Base-by-base conservation (phyloP, 2,888 invertebrate species). In the Neoaliturus tenellus region DNA sequence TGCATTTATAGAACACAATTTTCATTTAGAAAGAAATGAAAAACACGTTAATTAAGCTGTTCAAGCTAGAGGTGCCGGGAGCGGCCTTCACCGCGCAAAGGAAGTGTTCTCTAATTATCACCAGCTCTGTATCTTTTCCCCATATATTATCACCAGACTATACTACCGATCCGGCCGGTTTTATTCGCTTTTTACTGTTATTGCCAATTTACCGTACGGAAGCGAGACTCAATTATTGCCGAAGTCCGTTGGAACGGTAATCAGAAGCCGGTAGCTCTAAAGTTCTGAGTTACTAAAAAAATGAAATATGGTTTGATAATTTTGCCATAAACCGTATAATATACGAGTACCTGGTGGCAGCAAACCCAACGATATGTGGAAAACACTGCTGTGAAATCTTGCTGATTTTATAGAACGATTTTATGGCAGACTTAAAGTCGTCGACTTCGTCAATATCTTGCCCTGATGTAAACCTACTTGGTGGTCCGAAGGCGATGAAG, bases 101-200 rank as follows among this genome's bases (percentile, higher is more conserved):
- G 78, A 48, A 78, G 55, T 31, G 75, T 51, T 25, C 44, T 17
- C 78, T 33, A 55, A 55, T 55, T 55, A 33, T 31, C 12, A 62
- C 6, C 62, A 14, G 62, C 14, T 5, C 55, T 3, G 28, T 10
- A 8, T 23, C n/a, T n/a, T n/a, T 51, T 17, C 51, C n/a, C 48
- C 33, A 55, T 78, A 78, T 55, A 78, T 78, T 78, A 78, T 55
- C 28, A 20, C 55, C 44, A 12, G 73, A 6, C 39, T n/a, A 33
- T 25, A 12, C 35, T 55, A 4, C 20, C 33, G 55, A 78, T 78
- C 78, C 78, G 55, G 78, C 55, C 48, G 10, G n/a, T 78, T 78
- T 78, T 78, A 78, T 78, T 78, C 17, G 78, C 78, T 33, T 78
- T 78, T 78, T 78, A 78, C 55, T n/a, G 78, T 78, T 78, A 78